Evolutionary conservation across 1,140 invertebrate genomes (phyloP).

Genomic region (Drosophila kanapiae): DNA sequence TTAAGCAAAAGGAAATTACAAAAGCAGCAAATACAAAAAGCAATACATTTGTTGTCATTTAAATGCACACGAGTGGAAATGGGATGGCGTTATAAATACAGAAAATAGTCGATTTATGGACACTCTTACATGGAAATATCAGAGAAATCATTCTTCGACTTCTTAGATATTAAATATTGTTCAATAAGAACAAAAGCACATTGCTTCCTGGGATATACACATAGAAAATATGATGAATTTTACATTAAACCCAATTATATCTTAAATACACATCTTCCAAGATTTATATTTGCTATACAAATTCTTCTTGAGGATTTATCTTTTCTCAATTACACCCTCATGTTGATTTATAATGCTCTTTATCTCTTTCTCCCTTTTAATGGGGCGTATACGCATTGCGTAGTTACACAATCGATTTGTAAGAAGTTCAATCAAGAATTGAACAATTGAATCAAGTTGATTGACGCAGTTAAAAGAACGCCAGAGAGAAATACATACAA

Average conservation of each 20-base stretch:
- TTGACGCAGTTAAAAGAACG: conserved; percentile 40
- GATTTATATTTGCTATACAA: not conserved
- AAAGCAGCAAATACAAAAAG: conserved; percentile 32
- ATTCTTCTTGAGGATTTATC: not conserved
- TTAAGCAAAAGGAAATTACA: conserved; percentile 58
- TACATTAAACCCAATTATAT: too few relatives aligned
- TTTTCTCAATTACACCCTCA: not conserved
- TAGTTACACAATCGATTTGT: conserved; percentile 52
- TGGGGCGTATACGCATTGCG: conserved; percentile 20
- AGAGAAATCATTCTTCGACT: not conserved
- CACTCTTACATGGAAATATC: not conserved
- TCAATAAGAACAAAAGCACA: too few relatives aligned
- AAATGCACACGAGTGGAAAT: conserved; percentile 55
- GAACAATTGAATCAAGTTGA: conserved; percentile 61
- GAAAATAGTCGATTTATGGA: not conserved
- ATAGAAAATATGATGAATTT: not conserved
- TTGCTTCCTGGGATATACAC: not conserved
- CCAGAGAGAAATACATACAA: not conserved
- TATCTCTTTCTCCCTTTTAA: not conserved
- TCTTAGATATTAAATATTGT: not conserved
- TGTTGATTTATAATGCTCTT: not conserved
- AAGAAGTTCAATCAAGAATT: conserved; percentile 48
- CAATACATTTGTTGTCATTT: conserved; percentile 53
- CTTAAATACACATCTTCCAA: not conserved
- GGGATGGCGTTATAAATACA: not conserved